These are phyloP conservation scores for Pocillopora verrucosa DNA, from an alignment of 64 coral and sea anemone genomes.

Conservation along the genomic window DNA sequence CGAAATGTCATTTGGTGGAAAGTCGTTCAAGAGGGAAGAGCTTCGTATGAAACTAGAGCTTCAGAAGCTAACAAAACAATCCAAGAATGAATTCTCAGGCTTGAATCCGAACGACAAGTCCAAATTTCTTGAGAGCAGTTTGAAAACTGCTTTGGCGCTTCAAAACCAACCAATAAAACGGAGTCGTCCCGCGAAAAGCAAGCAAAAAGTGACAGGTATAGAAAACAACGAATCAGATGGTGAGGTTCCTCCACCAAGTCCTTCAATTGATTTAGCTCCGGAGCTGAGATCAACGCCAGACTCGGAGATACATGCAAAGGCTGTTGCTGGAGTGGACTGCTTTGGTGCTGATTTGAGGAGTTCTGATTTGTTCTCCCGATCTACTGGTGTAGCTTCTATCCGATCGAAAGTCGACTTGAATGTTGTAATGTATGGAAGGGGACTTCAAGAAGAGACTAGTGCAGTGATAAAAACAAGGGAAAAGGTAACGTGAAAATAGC, in stretches of 20 bases:
- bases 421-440: conserved; percentile 93
- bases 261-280: conserved; percentile 67
- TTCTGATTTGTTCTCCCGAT: conserved; percentile 3
- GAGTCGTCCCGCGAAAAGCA: neutral
- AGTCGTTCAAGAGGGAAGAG: conserved; percentile 69
- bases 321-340: neutral
- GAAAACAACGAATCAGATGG: conserved; percentile 14
- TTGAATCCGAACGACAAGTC: conserved; percentile 69
- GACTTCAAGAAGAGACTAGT: conserved; percentile 62
- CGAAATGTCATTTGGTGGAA: conserved; percentile 80
- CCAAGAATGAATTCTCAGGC: conserved; percentile 63
- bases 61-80: conserved; percentile 54
- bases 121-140: conserved; percentile 48
- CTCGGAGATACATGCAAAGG: neutral
- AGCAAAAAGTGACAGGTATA: conserved; percentile 1
- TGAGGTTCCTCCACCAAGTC: conserved; percentile 61
- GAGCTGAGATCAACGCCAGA: conserved; percentile 29
- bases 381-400: conserved; percentile 71
- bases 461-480: conserved; percentile 39
- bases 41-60: conserved; percentile 67
- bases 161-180: conserved; percentile 12
- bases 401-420: conserved; percentile 78
- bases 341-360: neutral
- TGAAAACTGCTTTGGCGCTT: neutral
- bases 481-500: neutral